A percentile compares a stretch with the other conserved stretches of the same genome.
These are phyloP conservation scores for Orthosia gothica DNA, from an alignment of 2,888 invertebrate genomes.

Conservation along the genomic window DNA sequence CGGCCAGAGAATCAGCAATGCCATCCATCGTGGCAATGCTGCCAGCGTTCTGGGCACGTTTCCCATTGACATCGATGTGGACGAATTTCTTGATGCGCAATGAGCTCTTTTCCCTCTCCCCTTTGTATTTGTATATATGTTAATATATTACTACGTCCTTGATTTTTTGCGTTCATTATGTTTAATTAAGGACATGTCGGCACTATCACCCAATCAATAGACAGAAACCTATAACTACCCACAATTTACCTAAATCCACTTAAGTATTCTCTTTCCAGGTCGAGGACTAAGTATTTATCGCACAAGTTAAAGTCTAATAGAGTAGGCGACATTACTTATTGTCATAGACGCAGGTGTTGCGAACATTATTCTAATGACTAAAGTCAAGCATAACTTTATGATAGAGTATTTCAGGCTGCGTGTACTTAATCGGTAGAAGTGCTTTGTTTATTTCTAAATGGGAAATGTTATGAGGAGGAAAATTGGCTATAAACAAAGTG, in stretches of 20 bases:
- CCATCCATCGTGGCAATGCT: too few relatives aligned
- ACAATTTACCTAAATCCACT: neutral
- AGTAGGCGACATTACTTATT: constrained; percentile 53
- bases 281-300: constrained; percentile 39
- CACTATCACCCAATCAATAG: neutral
- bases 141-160: too few relatives aligned
- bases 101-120: too few relatives aligned
- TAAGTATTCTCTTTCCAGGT: constrained; percentile 26
- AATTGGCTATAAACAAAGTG: neutral
- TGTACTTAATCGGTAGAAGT: constrained; percentile 5
- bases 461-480: neutral
- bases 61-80: too few relatives aligned
- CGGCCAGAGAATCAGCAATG: too few relatives aligned
- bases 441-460: constrained; percentile 10
- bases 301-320: constrained; percentile 42
- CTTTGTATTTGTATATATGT: too few relatives aligned
- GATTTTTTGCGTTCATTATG: neutral
- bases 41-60: too few relatives aligned
- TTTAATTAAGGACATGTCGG: neutral
- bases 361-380: constrained; percentile 40
- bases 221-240: neutral
- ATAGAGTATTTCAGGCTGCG: constrained; percentile 29
- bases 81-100: too few relatives aligned
- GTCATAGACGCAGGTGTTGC: constrained; percentile 55
- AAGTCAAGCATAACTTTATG: constrained; percentile 49